Percentiles rank a stretch among this genome's conserved stretches.
Conservation (phyloP, 2,888 invertebrate species). For the Drosophila melanosoma region DNA sequence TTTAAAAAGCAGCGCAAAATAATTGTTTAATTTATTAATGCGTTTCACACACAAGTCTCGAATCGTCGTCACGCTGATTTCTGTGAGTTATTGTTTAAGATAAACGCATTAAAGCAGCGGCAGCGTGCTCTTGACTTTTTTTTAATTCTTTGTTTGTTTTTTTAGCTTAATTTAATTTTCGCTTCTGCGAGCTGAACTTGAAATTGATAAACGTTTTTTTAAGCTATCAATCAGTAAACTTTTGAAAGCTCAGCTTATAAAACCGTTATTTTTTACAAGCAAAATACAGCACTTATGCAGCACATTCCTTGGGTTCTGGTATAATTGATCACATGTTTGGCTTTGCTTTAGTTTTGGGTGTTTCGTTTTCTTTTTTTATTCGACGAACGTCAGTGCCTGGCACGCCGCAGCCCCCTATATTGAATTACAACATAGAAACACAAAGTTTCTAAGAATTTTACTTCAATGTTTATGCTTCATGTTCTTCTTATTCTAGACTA, state of each 20-base stretch:
- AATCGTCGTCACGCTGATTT: constrained; percentile 43
- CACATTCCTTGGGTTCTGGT: constrained; percentile 26
- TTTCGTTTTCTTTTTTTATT: constrained; percentile 1
- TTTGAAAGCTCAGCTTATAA: constrained; percentile 10
- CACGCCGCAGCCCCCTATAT: constrained; percentile 26
- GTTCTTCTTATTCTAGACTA: background rate
- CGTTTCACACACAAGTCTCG: constrained; percentile 28
- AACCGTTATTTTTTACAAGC: constrained; percentile 1
- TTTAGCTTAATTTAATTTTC: constrained; percentile 38
- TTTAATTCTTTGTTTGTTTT: constrained; percentile 17
- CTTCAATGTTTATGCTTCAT: constrained; percentile 14
- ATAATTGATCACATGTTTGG: constrained; percentile 25
- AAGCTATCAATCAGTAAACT: constrained; percentile 6
- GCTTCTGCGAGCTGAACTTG: constrained; percentile 30
- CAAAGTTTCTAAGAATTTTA: constrained; percentile 40
- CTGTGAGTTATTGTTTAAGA: constrained; percentile 48
- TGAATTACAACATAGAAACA: constrained; percentile 39
- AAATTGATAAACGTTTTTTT: constrained; percentile 14
- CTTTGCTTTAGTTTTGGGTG: background rate
- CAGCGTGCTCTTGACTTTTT: constrained; percentile 26
- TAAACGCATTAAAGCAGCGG: constrained; percentile 13
- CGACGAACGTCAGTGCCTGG: constrained; percentile 24
- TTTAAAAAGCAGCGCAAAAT: constrained; percentile 46
- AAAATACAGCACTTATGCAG: constrained; percentile 8
- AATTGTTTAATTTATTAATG: constrained; percentile 65